phyloP scores from a whole-genome alignment of 2,888 invertebrate genomes.

The Acleris cristana region DNA sequence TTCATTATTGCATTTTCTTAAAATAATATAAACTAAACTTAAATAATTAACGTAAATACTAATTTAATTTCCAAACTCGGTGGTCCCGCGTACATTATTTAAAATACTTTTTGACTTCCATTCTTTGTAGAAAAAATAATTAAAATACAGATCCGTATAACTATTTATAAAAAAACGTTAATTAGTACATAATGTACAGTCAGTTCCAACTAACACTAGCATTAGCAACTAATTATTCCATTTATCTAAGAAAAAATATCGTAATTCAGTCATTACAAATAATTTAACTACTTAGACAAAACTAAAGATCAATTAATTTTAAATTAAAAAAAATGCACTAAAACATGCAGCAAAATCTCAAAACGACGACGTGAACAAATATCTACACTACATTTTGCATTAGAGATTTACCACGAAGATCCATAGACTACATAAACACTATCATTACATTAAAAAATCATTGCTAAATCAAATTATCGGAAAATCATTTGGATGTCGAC shows the following conservation, averaged over 20 bases:
- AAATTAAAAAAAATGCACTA: conserved; percentile 17
- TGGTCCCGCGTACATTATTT: conserved; percentile 41
- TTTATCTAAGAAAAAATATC: neutral
- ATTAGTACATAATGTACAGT: conserved; percentile 29
- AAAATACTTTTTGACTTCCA: conserved; percentile 30
- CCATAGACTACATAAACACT: neutral
- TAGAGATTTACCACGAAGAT: conserved; percentile 14
- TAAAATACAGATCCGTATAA: conserved; percentile 10
- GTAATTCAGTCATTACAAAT: conserved; percentile 7
- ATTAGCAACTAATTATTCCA: neutral
- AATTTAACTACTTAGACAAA: neutral
- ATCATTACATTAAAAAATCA: too few species aligned
- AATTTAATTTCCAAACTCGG: conserved; percentile 42
- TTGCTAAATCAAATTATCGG: too few species aligned
- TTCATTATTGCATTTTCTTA: conserved; percentile 52
- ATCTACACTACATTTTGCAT: conserved; percentile 10
- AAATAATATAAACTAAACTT: conserved; percentile 18
- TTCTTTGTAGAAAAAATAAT: conserved; percentile 17
- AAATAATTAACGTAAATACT: neutral
- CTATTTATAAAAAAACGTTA: neutral
- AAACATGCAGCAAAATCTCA: conserved; percentile 24
- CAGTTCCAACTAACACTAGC: neutral
- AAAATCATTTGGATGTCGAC: too few species aligned
- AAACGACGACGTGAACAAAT: conserved; percentile 1
- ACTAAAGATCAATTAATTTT: neutral